These are phyloP conservation scores for Vanessa tameamea DNA, from an alignment of 1,140 invertebrate species.

Conservation along the genomic window DNA sequence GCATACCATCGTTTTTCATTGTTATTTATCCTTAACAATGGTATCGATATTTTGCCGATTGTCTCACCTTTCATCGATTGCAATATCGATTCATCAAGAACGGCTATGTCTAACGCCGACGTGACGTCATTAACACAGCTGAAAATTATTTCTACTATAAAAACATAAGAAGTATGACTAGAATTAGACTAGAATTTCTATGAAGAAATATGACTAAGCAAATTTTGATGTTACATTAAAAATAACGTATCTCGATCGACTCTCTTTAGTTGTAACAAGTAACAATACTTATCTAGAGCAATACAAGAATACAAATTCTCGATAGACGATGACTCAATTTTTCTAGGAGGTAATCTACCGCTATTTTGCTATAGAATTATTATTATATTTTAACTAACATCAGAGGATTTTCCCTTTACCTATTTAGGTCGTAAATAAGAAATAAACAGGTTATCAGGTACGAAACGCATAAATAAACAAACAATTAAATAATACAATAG, in stretches of 20 bases:
- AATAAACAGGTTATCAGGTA: background rate
- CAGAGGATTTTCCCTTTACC: background rate
- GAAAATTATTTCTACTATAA: constrained; percentile 29
- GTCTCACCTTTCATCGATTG: constrained; percentile 81
- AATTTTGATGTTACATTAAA: too few relatives aligned
- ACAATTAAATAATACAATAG: background rate
- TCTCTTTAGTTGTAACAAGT: too few relatives aligned
- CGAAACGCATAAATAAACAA: background rate
- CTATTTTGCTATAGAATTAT: too few relatives aligned
- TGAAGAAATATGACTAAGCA: too few relatives aligned
- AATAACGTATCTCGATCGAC: too few relatives aligned
- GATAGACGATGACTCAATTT: too few relatives aligned
- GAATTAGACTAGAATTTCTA: too few relatives aligned
- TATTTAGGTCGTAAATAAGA: background rate
- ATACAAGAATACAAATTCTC: too few relatives aligned
- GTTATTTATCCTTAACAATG: constrained; percentile 68
- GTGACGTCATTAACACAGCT: constrained; percentile 69
- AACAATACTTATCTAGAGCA: too few relatives aligned
- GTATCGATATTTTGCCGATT: constrained; percentile 68
- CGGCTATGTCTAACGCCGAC: constrained; percentile 64
- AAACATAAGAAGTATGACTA: background rate
- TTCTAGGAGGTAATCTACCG: too few relatives aligned
- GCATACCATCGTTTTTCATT: constrained; percentile 73
- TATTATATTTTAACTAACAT: too few relatives aligned
- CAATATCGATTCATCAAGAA: constrained; percentile 68